These are phyloP conservation scores for Scytalopus superciliaris DNA, from an alignment of 2,113 vertebrate genomes.

Conservation along the genomic window DNA sequence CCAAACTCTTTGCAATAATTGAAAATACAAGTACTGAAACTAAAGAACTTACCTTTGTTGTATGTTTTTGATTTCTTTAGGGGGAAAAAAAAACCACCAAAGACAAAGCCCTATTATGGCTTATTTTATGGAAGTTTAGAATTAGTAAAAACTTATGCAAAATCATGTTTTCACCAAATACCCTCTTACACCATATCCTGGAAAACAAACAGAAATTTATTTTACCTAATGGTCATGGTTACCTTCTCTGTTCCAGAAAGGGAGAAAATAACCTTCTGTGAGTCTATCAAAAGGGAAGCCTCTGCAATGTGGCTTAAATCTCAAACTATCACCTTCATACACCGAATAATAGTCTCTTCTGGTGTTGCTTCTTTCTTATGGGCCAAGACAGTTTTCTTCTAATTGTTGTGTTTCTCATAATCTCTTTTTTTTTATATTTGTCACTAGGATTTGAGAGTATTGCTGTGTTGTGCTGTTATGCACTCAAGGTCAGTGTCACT, in stretches of 20 bases:
- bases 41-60: background rate
- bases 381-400: background rate
- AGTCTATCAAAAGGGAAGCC: background rate
- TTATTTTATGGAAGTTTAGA: background rate
- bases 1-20: background rate
- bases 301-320: background rate
- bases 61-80: background rate
- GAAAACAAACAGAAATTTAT: background rate
- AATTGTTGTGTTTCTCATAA: too few species aligned
- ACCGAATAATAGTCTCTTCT: background rate
- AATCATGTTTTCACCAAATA: background rate
- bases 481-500: background rate
- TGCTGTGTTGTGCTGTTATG: background rate
- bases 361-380: background rate
- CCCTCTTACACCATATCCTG: background rate
- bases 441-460: background rate
- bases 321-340: background rate
- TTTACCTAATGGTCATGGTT: background rate
- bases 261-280: background rate
- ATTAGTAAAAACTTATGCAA: background rate
- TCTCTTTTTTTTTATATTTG: background rate
- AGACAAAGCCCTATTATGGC: background rate
- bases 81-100: background rate
- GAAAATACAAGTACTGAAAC: background rate
- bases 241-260: background rate